Evolutionary conservation across 92 coral and sea anemone species (phyloP), one percentile per base, ranked within the genome.

Genomic region (Desmophyllum pertusum): DNA sequence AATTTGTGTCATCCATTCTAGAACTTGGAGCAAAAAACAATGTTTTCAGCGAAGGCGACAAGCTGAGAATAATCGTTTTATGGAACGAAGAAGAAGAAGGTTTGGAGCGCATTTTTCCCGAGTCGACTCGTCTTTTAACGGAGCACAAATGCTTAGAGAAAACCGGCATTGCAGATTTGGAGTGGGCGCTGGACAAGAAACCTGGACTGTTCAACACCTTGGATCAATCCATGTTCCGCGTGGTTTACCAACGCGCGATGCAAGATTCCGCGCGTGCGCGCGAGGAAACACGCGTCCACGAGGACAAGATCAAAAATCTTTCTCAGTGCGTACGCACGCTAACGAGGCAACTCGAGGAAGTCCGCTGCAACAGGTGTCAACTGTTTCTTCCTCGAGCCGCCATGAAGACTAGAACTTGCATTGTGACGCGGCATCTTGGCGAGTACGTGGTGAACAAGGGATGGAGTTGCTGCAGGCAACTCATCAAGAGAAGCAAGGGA

Each of bases 391-490:
- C 99, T 30, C 93, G 99, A 11, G 99, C 92, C 13, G 97, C 99
- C 10, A 70, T 94, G 66, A 97, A 94, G 85, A 89, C 95, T 1
- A 93, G 99, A 55, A 97, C 99, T 18, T 97, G 99, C 43, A 93
- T 97, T 10, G 93, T 89, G 48, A 72, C 81, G 86, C 97, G 95
- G 68, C 99, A 97, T 85, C 83, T 92, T 59, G 99, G 99, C 61
- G 85, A 89, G 53, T 97, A 97, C 62, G 79, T 67, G 48, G 81
- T 83, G 45, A 93, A 91, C 71, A 82, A 86, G 51, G 99, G 99
- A 15, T 97, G 99, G 99, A 81, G 95, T 38, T 97, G 99, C 67
- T 97, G 99, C 76, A 91, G 92, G 42, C 95, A 97, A 93, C 85
- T 94, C 23, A 74, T 87, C 67, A 97, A 97, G 83, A 78, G 93